These are phyloP conservation scores for Synergus gifuensis DNA, from an alignment of 2,888 invertebrate genomes.

Conservation along the genomic window DNA sequence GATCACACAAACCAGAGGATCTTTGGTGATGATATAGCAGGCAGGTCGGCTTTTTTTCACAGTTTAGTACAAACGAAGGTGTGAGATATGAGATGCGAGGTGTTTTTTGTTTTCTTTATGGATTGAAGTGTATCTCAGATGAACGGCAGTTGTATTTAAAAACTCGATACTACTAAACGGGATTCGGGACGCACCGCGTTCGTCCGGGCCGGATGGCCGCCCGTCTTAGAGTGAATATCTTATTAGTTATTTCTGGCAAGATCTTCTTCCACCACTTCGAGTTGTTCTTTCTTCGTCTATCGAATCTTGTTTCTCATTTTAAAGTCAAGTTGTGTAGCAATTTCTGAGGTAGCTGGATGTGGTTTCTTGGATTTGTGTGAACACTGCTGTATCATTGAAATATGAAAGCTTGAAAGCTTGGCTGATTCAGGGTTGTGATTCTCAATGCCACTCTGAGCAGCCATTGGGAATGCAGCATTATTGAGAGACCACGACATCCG, in stretches of 20 bases:
- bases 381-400: background rate
- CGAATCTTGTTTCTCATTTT: background rate
- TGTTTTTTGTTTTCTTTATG: slow-evolving; percentile 7
- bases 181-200: slow-evolving; percentile 74
- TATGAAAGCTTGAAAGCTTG: background rate
- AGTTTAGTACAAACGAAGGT: slow-evolving; percentile 42
- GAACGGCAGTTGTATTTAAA: slow-evolving; percentile 1
- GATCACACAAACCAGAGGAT: slow-evolving; percentile 55
- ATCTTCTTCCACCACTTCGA: slow-evolving; percentile 61
- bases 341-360: background rate
- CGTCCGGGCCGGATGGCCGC: slow-evolving; percentile 77
- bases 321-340: background rate
- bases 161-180: slow-evolving; percentile 34
- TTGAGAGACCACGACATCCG: slow-evolving; percentile 45
- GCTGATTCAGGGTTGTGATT: background rate
- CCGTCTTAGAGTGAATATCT: slow-evolving; percentile 77
- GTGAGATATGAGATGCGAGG: slow-evolving; percentile 28
- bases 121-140: background rate
- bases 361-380: background rate
- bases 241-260: slow-evolving; percentile 77
- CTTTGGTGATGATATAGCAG: slow-evolving; percentile 43
- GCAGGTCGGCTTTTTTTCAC: slow-evolving; percentile 42
- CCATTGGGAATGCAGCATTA: slow-evolving; percentile 40
- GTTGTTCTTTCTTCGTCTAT: background rate
- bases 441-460: background rate